Evolutionary conservation across 1,140 invertebrate genomes (phyloP).

Genomic region (Venustaconcha ellipsiformis): DNA sequence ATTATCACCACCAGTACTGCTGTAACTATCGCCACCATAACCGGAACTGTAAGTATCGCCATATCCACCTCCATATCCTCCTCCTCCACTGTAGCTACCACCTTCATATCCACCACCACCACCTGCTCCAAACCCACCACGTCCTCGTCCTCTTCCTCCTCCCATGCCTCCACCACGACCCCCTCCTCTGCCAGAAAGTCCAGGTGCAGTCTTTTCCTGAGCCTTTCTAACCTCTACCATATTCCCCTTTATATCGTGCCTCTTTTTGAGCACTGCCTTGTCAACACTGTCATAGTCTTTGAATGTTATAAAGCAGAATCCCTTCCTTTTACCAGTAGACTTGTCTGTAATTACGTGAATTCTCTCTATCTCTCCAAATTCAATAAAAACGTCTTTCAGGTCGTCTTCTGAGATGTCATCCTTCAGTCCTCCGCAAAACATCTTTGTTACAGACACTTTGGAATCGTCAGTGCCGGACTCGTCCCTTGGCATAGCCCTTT

Average conservation of each 20-base stretch:
- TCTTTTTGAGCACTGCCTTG: conserved; percentile 54
- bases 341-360: conserved; percentile 63
- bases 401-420: conserved; percentile 89
- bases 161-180: conserved; percentile 39
- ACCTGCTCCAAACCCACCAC: conserved; percentile 25
- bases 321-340: conserved; percentile 56
- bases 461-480: conserved; percentile 82
- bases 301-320: conserved; percentile 67
- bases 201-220: conserved; percentile 69
- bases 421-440: conserved; percentile 86
- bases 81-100: conserved; percentile 26
- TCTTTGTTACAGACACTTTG: conserved; percentile 93
- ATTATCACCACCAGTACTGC: no score
- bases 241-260: conserved; percentile 49
- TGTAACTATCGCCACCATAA: conserved; percentile 33
- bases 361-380: conserved; percentile 56
- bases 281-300: conserved; percentile 66
- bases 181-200: conserved; percentile 65
- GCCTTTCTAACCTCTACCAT: conserved; percentile 72
- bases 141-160: conserved; percentile 35
- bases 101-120: conserved; percentile 38
- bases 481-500: conserved; percentile 87
- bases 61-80: conserved; percentile 17
- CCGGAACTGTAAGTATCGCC: conserved; percentile 16
- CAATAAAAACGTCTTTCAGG: conserved; percentile 89